Evolutionary conservation across 2,888 invertebrate species (phyloP).

Genomic region (Eudemis profundana): DNA sequence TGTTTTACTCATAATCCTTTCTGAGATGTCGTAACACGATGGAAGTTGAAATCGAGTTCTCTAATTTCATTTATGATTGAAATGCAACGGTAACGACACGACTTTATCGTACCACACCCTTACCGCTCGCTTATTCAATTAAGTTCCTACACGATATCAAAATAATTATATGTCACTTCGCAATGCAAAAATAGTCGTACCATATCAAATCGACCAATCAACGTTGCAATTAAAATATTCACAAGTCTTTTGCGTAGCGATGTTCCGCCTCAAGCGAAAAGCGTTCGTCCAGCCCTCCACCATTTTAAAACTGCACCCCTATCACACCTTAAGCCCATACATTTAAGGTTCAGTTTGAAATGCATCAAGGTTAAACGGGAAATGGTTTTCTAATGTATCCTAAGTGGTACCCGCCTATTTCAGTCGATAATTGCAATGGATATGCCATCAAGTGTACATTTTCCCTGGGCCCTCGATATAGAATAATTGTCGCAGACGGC

Average conservation of each 20-base stretch:
- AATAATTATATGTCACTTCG: no score
- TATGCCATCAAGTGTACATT: constrained; percentile 63
- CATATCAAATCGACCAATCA: neutral
- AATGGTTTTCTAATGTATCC: constrained; percentile 32
- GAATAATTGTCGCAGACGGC: constrained; percentile 21
- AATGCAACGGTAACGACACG: no score
- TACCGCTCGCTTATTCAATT: no score
- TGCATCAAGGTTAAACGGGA: neutral
- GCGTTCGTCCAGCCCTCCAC: neutral
- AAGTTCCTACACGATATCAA: no score
- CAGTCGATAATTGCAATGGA: constrained; percentile 61
- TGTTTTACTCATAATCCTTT: no score
- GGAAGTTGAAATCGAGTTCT: no score
- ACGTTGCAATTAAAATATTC: constrained; percentile 13
- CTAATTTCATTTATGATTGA: no score
- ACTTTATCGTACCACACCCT: no score
- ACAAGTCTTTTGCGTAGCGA: constrained; percentile 4
- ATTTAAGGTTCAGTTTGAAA: neutral
- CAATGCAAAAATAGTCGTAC: neutral
- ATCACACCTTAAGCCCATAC: neutral
- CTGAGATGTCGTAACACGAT: no score
- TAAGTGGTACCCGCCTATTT: constrained; percentile 51
- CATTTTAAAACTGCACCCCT: neutral
- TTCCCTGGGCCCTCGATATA: constrained; percentile 55
- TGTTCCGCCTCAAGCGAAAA: neutral